These are phyloP conservation scores for Acipenser transmontanus DNA, from an alignment of 2,797 vertebrate genomes.

Conservation along the genomic window DNA sequence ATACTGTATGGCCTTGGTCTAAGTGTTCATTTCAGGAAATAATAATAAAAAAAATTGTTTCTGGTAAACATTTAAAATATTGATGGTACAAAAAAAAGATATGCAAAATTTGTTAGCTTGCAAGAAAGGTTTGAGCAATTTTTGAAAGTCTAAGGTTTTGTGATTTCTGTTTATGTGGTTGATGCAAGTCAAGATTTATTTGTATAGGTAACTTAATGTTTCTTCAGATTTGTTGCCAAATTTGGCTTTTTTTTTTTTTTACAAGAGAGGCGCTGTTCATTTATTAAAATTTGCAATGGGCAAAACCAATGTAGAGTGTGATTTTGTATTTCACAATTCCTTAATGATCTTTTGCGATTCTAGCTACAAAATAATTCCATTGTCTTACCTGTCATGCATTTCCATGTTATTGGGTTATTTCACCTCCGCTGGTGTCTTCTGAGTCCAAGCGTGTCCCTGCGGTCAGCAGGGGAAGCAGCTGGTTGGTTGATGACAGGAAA, in stretches of 20 bases:
- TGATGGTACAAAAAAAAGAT: constrained; percentile 49
- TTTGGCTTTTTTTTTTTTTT: constrained; percentile 43
- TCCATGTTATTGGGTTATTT: too few relatives aligned
- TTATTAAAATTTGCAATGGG: constrained; percentile 60
- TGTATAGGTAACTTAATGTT: constrained; percentile 61
- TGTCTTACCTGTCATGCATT: too few relatives aligned
- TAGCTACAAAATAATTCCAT: too few relatives aligned
- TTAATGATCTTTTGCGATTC: too few relatives aligned
- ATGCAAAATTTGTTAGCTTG: constrained; percentile 17
- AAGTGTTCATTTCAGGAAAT: not conserved
- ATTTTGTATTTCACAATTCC: too few relatives aligned
- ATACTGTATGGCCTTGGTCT: not conserved
- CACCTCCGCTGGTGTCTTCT: too few relatives aligned
- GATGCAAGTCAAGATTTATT: constrained; percentile 58
- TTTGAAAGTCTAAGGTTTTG: constrained; percentile 36
- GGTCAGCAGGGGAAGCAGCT: too few relatives aligned
- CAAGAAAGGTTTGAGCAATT: constrained; percentile 31
- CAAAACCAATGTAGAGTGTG: too few relatives aligned
- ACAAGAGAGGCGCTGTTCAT: constrained; percentile 41
- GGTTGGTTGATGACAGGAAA: too few relatives aligned
- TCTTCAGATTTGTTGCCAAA: constrained; percentile 62
- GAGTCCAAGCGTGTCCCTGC: too few relatives aligned
- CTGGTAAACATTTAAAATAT: constrained; percentile 17
- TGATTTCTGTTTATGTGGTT: constrained; percentile 66
- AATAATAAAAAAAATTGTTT: not conserved